Evolutionary conservation across 2,113 vertebrate species (phyloP), one percentile per base, ranked within the genome.

Genomic region (Pitta sordida): DNA sequence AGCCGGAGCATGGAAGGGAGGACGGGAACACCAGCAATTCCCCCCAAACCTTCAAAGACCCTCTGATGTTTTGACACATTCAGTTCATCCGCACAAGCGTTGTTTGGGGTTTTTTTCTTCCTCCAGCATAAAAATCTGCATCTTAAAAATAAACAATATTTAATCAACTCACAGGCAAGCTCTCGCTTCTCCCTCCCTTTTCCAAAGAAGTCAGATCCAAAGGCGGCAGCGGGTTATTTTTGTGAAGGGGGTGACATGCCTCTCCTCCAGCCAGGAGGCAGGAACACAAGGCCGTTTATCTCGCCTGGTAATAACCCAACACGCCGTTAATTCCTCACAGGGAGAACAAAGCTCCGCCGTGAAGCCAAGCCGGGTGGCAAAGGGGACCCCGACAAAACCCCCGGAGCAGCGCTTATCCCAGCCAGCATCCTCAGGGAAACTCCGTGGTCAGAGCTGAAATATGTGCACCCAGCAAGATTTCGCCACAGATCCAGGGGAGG

Each of bases 321-420:
- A n/a, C 80, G 67, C 36, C 58, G 80, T 7, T 86, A 91, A 91
- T 94, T 96, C 94, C 92, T 80, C 7, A 2, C 46, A 4, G 84
- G 68, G 90, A 95, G 94, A 95, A 96, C 94, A 96, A 96, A 96
- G 95, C 94, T 96, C 63, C 2, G 8, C 81, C 41, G 59, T 17
- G 59, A 76, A 88, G 67, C 80, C 83, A n/a, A 91, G 53, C 43
- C 32, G 20, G 85, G 93, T 5, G n/a, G 49, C 3, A 4, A 48
- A 58, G 48, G 48, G 58, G 76, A 12, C 68, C 44, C 15, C 4
- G 2, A 58, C 11, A 65, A 60, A 94, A 1, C 22, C 84, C 80
- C 36, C 4, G 15, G 46, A 23, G 78, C 8, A 1, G 16, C 1
- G 7, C 59, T 81, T 53, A 96, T n/a, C 71, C 63, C 91, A 36